phyloP scores from a whole-genome alignment of 1,140 invertebrate species.

The Harpegnathos saltator region DNA sequence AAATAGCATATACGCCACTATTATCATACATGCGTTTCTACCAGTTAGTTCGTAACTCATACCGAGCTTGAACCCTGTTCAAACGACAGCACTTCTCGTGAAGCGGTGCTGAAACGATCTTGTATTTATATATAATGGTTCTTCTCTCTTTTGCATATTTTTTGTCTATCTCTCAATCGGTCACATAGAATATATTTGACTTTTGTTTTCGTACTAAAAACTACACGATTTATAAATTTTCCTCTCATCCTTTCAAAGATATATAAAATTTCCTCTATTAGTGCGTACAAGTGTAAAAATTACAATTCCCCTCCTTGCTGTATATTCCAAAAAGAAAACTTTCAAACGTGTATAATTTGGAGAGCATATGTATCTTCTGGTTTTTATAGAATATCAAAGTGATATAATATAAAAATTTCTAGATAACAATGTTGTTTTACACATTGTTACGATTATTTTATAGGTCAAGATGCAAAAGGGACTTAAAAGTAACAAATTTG shows the following conservation, averaged over 20 bases:
- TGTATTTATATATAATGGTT: conserved; percentile 24
- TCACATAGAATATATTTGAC: conserved; percentile 55
- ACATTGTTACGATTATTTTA: neutral
- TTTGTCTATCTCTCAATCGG: conserved; percentile 40
- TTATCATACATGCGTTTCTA: conserved; percentile 57
- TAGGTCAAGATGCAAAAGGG: neutral
- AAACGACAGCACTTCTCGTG: conserved; percentile 20
- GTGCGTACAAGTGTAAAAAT: neutral
- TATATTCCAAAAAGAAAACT: neutral
- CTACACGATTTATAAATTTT: conserved; percentile 35
- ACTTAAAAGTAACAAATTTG: neutral
- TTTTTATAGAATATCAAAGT: conserved; percentile 3
- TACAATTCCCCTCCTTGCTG: conserved; percentile 29
- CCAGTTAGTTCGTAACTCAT: conserved; percentile 36
- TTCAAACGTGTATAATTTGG: neutral
- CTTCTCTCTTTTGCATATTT: conserved; percentile 39
- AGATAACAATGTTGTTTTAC: neutral
- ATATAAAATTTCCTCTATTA: conserved; percentile 5
- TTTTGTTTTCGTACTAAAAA: conserved; percentile 38
- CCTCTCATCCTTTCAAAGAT: conserved; percentile 32
- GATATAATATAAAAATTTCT: neutral
- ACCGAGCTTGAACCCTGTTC: conserved; percentile 24
- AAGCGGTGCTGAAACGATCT: conserved; percentile 25
- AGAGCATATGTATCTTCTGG: neutral
- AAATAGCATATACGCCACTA: conserved; percentile 12